Evolutionary conservation across 1,140 invertebrate species (phyloP), one percentile per base, ranked within the genome.

Genomic region (Antheraea pernyi): DNA sequence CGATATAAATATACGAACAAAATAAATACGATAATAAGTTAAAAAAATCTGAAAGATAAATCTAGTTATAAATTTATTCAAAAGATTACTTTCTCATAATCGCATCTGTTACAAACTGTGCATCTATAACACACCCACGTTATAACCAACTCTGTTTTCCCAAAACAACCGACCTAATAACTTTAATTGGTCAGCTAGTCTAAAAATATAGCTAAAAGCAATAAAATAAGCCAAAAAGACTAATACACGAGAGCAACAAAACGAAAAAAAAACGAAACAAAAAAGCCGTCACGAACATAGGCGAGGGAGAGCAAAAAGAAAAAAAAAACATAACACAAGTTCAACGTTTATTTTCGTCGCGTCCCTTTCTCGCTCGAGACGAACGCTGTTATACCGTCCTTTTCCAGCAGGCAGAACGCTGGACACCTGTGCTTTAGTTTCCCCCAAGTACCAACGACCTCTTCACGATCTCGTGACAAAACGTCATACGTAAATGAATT

Each of bases 401-500:
- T 68, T 67, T 87, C 82, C 58, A 73, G 63, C 82, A 59, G 79
- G 74, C 85, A 83, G 89, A 92, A 85, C 90, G 90, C 83, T 91
- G 90, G 89, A 91, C 90, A 92, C 90, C 90, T 92, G 90, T 92
- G 90, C 90, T 90, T 92, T 88, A 92, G 88, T 91, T 90, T 92
- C 89, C 90, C 86, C 86, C 82, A 83, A 91, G 90, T 92, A 89
- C 84, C 89, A 92, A 91, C 90, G 90, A 92, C 90, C 90, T 92
- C 90, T 89, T 80, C 70, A 39, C 46, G 30, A 53, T 63, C 70
- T 61, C 75, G 74, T 69, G 65, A 67, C 71, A 69, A 79, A 88
- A 88, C 19, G 80, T 66, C 83, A 63, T 84, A 91, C 75, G 64
- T 71, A n/a, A 53, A 16, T 46, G 13, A 19, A 65, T 1, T 19